Evolutionary conservation across 2,888 invertebrate species (phyloP).

Genomic region (Eupeodes luniger): DNA sequence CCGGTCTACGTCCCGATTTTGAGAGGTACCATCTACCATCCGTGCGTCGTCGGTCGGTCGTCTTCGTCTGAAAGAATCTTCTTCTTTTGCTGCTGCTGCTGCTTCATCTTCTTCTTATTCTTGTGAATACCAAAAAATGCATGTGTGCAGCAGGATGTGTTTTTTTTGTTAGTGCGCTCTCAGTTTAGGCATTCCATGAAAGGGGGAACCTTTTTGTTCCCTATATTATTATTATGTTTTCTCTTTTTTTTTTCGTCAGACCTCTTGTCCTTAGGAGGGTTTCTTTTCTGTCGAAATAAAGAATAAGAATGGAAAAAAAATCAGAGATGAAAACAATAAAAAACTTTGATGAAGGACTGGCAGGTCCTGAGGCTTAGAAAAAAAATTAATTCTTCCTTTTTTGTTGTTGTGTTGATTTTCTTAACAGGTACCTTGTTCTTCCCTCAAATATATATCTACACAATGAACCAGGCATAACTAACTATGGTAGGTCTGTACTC

Average conservation of each 20-base stretch:
- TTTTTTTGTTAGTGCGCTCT: slow-evolving; percentile 41
- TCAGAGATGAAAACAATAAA: slow-evolving; percentile 69
- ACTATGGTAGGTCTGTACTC: slow-evolving; percentile 17
- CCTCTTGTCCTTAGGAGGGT: slow-evolving; percentile 51
- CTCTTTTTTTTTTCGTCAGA: slow-evolving; percentile 36
- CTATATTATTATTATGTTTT: slow-evolving; percentile 35
- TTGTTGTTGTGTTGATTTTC: slow-evolving; percentile 44
- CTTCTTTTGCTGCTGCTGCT: slow-evolving; percentile 17
- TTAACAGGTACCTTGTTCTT: slow-evolving; percentile 65
- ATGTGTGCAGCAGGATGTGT: slow-evolving; percentile 76
- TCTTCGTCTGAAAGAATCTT: slow-evolving; percentile 45
- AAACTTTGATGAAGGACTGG: slow-evolving; percentile 73
- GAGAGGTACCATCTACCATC: slow-evolving; percentile 32
- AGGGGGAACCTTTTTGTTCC: slow-evolving; percentile 53
- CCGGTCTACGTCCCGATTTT: slow-evolving; percentile 56
- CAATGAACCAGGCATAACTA: slow-evolving; percentile 26
- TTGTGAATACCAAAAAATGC: slow-evolving; percentile 66
- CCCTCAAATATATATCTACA: slow-evolving; percentile 20
- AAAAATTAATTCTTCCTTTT: slow-evolving; percentile 42
- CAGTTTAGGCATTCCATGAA: slow-evolving; percentile 34
- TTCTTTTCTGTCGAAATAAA: slow-evolving; percentile 60
- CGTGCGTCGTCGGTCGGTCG: background rate
- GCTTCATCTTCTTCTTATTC: slow-evolving; percentile 55
- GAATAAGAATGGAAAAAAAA: slow-evolving; percentile 37
- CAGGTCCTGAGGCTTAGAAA: slow-evolving; percentile 73